phyloP scores from a whole-genome alignment of 1,140 invertebrate species.

The Aphaenogaster rudis region DNA sequence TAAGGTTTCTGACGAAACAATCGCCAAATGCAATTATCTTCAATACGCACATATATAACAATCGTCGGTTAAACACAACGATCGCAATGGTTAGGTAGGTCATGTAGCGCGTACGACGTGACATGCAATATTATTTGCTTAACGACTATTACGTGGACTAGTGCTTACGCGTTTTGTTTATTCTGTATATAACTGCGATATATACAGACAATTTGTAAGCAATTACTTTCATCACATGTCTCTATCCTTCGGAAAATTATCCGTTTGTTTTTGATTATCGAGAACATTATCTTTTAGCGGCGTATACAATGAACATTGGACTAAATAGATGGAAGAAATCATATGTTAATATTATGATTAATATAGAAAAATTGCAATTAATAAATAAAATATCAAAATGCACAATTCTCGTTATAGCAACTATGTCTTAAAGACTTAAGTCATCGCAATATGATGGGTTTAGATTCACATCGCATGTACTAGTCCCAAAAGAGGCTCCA shows the following conservation, averaged over 20 bases:
- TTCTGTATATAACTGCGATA: slow-evolving; percentile 54
- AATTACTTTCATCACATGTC: slow-evolving; percentile 72
- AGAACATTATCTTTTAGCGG: neutral
- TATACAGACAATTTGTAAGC: slow-evolving; percentile 75
- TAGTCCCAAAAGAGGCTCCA: slow-evolving; percentile 23
- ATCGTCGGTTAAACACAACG: slow-evolving; percentile 66
- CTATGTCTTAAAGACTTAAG: neutral
- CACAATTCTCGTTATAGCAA: neutral
- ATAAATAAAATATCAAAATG: neutral
- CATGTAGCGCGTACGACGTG: slow-evolving; percentile 40
- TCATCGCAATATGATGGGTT: neutral
- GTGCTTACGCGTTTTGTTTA: slow-evolving; percentile 70
- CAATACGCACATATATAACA: slow-evolving; percentile 43
- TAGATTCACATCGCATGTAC: neutral
- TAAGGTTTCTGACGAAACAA: neutral
- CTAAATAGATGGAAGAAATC: neutral
- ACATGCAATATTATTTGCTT: slow-evolving; percentile 79
- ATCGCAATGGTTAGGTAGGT: slow-evolving; percentile 50
- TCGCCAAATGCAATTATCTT: neutral
- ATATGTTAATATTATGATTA: neutral
- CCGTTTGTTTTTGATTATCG: slow-evolving; percentile 41
- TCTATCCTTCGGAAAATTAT: slow-evolving; percentile 35
- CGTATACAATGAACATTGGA: neutral
- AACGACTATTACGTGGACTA: slow-evolving; percentile 60
- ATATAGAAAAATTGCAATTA: slow-evolving; percentile 3